These are phyloP conservation scores for Standfussiana lucernea DNA, from an alignment of 2,888 invertebrate genomes.

Conservation along the genomic window DNA sequence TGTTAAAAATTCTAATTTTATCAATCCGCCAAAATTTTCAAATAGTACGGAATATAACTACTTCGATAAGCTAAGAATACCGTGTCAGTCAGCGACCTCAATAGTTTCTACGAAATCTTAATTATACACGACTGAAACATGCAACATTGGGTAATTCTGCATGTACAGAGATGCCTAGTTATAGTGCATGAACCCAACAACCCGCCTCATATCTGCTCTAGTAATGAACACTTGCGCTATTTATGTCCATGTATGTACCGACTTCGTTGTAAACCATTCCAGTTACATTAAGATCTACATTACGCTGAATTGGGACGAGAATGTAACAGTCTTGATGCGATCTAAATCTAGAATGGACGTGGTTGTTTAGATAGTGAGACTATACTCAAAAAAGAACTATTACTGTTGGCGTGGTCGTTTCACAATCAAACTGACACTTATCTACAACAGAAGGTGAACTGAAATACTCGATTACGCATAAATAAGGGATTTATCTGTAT, in stretches of 20 bases:
- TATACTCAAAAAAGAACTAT: constrained; percentile 5
- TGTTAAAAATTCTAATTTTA: constrained; percentile 11
- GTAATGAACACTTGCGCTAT: constrained; percentile 53
- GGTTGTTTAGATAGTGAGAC: constrained; percentile 23
- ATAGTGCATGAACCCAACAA: constrained; percentile 75
- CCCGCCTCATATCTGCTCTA: constrained; percentile 70
- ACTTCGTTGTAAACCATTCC: constrained; percentile 40
- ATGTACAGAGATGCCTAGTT: constrained; percentile 68
- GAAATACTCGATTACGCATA: constrained; percentile 48
- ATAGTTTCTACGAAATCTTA: constrained; percentile 50
- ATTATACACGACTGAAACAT: constrained; percentile 58
- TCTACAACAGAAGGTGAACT: constrained; percentile 47
- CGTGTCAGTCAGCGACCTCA: constrained; percentile 61
- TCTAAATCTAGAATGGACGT: constrained; percentile 46
- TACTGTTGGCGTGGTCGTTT: constrained; percentile 22
- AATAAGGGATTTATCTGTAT: constrained; percentile 36
- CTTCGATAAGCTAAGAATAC: constrained; percentile 43
- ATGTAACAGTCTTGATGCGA: constrained; percentile 28
- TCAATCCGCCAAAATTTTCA: constrained; percentile 1
- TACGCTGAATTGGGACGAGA: constrained; percentile 50
- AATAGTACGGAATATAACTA: constrained; percentile 20
- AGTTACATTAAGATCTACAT: constrained; percentile 48
- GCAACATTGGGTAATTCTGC: constrained; percentile 76
- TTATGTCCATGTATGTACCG: constrained; percentile 51
- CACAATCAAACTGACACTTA: constrained; percentile 46